Conservation (phyloP, 2,888 invertebrate genomes). For the Zaprionus bogoriensis region DNA sequence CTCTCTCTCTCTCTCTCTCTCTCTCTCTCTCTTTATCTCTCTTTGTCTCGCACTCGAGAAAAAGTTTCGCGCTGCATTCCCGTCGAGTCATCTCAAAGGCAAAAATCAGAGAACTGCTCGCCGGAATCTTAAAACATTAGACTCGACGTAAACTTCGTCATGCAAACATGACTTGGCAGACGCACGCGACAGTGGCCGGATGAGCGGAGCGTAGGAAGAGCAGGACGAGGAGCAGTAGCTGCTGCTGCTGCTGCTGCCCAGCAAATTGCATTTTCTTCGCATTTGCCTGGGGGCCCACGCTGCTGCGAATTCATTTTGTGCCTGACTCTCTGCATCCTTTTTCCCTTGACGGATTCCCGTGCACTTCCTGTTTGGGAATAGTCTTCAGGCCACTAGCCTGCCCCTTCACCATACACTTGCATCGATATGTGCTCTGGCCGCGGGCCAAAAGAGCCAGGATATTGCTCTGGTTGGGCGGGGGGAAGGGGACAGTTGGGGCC, state of each 20-base stretch:
- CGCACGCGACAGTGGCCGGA: neutral
- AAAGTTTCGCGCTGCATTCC: conserved; percentile 11
- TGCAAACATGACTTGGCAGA: conserved; percentile 74
- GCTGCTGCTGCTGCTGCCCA: conserved; percentile 21
- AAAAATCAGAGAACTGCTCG: conserved; percentile 6
- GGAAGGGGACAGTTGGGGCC: neutral
- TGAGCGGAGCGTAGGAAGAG: neutral
- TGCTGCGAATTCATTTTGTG: conserved; percentile 28
- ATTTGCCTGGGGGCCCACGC: conserved; percentile 17
- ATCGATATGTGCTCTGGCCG: conserved; percentile 62
- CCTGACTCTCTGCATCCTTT: conserved; percentile 2
- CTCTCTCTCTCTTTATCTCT: too few species aligned
- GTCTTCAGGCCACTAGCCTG: conserved; percentile 13
- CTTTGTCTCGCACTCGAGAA: too few species aligned
- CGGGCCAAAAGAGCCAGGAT: conserved; percentile 34
- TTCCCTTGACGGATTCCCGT: conserved; percentile 36
- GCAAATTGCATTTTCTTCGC: conserved; percentile 61
- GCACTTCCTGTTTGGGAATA: conserved; percentile 47
- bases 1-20: too few species aligned
- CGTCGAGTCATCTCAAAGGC: neutral
- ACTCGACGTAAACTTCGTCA: conserved; percentile 59
- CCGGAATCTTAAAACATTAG: conserved; percentile 54
- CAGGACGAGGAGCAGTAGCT: neutral
- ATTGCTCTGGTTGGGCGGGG: neutral
- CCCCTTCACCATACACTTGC: conserved; percentile 31